Evolutionary conservation across 2,113 vertebrate species (phyloP).

Genomic region (Bambusicola thoracicus): DNA sequence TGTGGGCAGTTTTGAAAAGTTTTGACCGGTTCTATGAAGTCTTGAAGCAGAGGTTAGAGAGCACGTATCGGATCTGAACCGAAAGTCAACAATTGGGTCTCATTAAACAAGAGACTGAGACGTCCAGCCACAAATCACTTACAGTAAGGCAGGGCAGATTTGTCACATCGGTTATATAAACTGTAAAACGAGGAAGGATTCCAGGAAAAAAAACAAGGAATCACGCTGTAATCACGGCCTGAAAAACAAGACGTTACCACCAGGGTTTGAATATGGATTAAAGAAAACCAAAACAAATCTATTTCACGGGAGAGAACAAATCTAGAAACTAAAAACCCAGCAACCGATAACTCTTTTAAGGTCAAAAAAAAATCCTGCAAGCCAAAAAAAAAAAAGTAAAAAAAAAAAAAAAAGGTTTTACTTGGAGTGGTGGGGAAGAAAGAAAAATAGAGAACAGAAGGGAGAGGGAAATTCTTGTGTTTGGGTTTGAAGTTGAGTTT

Average conservation of each 20-base stretch:
- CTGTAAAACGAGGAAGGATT: background rate
- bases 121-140: background rate
- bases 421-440: background rate
- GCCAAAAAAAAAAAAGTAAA: background rate
- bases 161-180: background rate
- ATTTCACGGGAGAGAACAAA: background rate
- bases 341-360: background rate
- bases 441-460: background rate
- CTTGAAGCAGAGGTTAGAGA: background rate
- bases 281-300: background rate
- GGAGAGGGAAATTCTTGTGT: background rate
- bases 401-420: background rate
- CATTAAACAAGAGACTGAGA: background rate
- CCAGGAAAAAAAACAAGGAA: background rate
- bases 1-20: constrained; percentile 33
- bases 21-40: constrained; percentile 16
- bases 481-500: background rate
- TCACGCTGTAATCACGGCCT: background rate
- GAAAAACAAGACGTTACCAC: background rate
- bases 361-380: background rate
- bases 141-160: background rate
- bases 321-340: background rate
- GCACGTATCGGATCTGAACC: background rate
- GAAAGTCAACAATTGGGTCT: constrained; percentile 39
- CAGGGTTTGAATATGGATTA: background rate